Conservation (phyloP, 2,113 vertebrate species). For the Anhinga anhinga region DNA sequence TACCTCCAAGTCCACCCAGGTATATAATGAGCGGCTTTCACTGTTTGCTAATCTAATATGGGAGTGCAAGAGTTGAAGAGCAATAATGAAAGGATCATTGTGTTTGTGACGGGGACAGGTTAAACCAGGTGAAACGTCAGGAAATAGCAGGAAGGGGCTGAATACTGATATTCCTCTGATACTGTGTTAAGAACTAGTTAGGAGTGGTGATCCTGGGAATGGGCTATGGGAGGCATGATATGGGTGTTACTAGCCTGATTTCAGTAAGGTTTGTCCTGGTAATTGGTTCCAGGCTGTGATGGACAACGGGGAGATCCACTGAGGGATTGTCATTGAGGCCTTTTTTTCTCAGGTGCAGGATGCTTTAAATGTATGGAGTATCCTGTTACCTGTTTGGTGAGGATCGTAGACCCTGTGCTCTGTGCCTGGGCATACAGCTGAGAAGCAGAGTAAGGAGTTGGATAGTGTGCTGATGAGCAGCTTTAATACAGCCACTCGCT, state of each 20-base stretch:
- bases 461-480: neutral
- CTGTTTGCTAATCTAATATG: neutral
- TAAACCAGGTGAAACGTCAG: neutral
- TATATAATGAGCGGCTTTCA: constrained; percentile 27
- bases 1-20: constrained; percentile 82
- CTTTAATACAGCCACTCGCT: neutral
- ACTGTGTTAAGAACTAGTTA: neutral
- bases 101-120: neutral
- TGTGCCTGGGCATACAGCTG: neutral
- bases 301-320: neutral
- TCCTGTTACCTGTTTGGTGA: neutral
- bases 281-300: neutral
- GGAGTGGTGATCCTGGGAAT: neutral
- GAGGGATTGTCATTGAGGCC: neutral
- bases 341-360: neutral
- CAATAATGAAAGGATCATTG: neutral
- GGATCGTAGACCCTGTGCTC: neutral
- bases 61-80: neutral
- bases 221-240: accelerated
- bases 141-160: neutral
- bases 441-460: neutral
- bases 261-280: neutral
- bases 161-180: neutral
- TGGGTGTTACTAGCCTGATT: neutral
- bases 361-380: neutral